phyloP scores from a whole-genome alignment of 2,797 vertebrate species.

The Anableps anableps region DNA sequence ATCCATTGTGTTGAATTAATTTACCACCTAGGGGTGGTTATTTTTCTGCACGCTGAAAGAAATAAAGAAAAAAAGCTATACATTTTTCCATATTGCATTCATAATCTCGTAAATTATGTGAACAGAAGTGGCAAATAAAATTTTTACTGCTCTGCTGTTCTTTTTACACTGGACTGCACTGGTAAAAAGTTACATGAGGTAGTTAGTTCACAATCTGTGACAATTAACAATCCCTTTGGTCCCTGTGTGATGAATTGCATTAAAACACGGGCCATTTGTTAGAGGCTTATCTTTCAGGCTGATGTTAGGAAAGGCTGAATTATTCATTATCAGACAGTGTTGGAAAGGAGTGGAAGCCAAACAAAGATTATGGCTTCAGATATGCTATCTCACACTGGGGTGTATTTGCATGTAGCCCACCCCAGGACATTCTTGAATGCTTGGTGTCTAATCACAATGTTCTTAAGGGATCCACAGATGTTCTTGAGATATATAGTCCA shows the following conservation, averaged over 20 bases:
- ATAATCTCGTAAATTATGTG: constrained; percentile 55
- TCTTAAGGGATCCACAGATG: constrained; percentile 34
- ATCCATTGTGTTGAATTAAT: constrained; percentile 61
- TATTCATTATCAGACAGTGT: constrained; percentile 61
- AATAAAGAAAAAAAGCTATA: constrained; percentile 4
- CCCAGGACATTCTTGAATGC: constrained; percentile 37
- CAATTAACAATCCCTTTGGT: constrained; percentile 61
- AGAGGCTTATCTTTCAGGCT: constrained; percentile 65
- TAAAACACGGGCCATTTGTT: constrained; percentile 65
- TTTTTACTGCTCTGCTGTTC: background rate
- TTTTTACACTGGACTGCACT: background rate
- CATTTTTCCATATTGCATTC: constrained; percentile 31
- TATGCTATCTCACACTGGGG: constrained; percentile 35
- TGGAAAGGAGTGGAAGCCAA: constrained; percentile 62
- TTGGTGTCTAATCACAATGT: constrained; percentile 42
- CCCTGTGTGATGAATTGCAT: constrained; percentile 61
- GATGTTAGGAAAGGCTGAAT: constrained; percentile 61
- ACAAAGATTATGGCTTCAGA: constrained; percentile 58
- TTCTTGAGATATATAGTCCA: constrained; percentile 13
- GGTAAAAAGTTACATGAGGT: constrained; percentile 7
- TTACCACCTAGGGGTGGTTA: constrained; percentile 23
- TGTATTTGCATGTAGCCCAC: constrained; percentile 45
- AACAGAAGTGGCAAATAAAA: constrained; percentile 17
- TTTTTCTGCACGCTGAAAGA: constrained; percentile 7
- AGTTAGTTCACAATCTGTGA: constrained; percentile 56